Evolutionary conservation across 1,140 invertebrate genomes (phyloP).

Genomic region (Argopecten irradians): DNA sequence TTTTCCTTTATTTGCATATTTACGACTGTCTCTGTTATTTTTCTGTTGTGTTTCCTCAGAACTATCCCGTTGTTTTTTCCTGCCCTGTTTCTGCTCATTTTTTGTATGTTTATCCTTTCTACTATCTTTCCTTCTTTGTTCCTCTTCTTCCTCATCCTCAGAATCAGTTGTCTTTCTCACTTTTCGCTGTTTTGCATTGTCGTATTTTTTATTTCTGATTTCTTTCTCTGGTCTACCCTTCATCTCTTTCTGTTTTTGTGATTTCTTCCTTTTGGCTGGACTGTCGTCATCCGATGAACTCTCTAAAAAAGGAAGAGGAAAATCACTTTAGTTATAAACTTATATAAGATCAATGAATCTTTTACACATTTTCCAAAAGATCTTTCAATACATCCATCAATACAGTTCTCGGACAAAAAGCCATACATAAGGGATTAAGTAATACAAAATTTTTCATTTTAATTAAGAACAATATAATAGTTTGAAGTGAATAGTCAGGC

Average conservation of each 20-base stretch:
- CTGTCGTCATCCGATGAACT: constrained; percentile 40
- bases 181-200: neutral
- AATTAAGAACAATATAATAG: too few relatives aligned
- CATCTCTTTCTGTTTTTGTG: neutral
- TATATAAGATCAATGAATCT: neutral
- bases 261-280: constrained; percentile 26
- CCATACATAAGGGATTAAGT: too few relatives aligned
- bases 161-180: neutral
- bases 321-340: neutral
- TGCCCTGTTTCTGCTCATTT: constrained; percentile 38
- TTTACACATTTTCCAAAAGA: neutral
- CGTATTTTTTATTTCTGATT: neutral
- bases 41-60: neutral
- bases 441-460: too few relatives aligned
- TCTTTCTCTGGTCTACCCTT: neutral
- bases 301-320: neutral
- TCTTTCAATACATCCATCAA: neutral
- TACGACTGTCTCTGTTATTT: constrained; percentile 26
- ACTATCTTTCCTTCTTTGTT: neutral
- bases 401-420: too few relatives aligned
- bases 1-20: constrained; percentile 24
- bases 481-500: too few relatives aligned
- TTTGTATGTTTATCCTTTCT: neutral
- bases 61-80: constrained; percentile 26
- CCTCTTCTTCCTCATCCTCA: neutral